These are phyloP conservation scores for Bombus waltoni DNA, from an alignment of 1,140 invertebrate genomes.

Conservation along the genomic window DNA sequence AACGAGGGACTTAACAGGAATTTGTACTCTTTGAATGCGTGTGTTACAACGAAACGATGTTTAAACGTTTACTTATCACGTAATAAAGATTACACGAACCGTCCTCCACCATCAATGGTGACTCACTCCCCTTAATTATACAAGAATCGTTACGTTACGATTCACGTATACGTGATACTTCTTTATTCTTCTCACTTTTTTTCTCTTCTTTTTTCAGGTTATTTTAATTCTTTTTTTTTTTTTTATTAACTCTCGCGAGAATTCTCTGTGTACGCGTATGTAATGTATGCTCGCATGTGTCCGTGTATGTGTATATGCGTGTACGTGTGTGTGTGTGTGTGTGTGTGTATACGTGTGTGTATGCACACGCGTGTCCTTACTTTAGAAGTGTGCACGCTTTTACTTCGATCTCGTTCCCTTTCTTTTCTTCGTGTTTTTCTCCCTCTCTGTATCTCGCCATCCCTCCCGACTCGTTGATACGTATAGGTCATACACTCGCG, in stretches of 20 bases:
- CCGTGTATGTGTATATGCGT: slow-evolving; percentile 14
- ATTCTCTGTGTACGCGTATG: slow-evolving; percentile 15
- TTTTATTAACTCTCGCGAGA: neutral
- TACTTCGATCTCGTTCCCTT: neutral
- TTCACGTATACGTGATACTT: slow-evolving; percentile 41
- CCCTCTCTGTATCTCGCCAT: neutral
- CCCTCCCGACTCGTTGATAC: neutral
- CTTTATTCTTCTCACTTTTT: neutral
- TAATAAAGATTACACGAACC: slow-evolving; percentile 49
- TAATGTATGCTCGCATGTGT: slow-evolving; percentile 22
- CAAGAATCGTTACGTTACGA: slow-evolving; percentile 4
- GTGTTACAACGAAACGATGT: slow-evolving; percentile 54
- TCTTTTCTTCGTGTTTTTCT: neutral
- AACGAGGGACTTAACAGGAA: slow-evolving; percentile 78
- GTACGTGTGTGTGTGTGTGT: slow-evolving; percentile 17
- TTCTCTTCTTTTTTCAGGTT: neutral
- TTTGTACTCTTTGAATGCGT: slow-evolving; percentile 80
- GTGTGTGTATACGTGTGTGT: neutral
- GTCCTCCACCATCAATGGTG: neutral
- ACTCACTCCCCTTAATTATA: slow-evolving; percentile 57
- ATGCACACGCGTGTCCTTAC: neutral
- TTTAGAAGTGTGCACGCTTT: slow-evolving; percentile 24
- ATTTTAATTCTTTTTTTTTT: slow-evolving; percentile 2
- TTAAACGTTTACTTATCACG: slow-evolving; percentile 50
- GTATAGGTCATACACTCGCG: neutral